Evolutionary conservation across 2,888 invertebrate species (phyloP).

Genomic region (Coenonympha glycerion): DNA sequence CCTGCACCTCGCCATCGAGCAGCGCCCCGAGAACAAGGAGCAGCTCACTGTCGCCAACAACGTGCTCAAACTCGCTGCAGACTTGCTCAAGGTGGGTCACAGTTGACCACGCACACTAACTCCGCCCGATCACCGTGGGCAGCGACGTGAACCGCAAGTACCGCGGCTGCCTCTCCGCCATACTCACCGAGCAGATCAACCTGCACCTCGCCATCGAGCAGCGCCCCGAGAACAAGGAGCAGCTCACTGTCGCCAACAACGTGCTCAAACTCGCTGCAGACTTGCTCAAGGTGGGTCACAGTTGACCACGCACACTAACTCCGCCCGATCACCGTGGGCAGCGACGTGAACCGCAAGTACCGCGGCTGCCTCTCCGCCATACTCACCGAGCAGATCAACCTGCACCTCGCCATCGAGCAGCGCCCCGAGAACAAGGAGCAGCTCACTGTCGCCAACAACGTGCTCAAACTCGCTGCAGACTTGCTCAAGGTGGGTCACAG

Average conservation of each 20-base stretch:
- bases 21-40: conserved; percentile 97
- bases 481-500: conserved; percentile 87
- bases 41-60: conserved; percentile 96
- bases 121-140: too few species aligned
- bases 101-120: too few species aligned
- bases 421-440: conserved; percentile 98
- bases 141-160: conserved; percentile 92
- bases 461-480: conserved; percentile 95
- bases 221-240: conserved; percentile 97
- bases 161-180: conserved; percentile 94
- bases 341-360: conserved; percentile 91
- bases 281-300: conserved; percentile 86
- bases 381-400: conserved; percentile 94
- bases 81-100: conserved; percentile 88
- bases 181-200: conserved; percentile 96
- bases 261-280: conserved; percentile 96
- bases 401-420: conserved; percentile 91
- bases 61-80: conserved; percentile 95
- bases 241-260: conserved; percentile 95
- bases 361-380: conserved; percentile 95
- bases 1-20: conserved; percentile 90
- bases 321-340: too few species aligned
- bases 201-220: conserved; percentile 91
- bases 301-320: too few species aligned
- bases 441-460: conserved; percentile 95